These are phyloP conservation scores for Nephila pilipes DNA, from an alignment of 1,140 invertebrate genomes.

Conservation along the genomic window DNA sequence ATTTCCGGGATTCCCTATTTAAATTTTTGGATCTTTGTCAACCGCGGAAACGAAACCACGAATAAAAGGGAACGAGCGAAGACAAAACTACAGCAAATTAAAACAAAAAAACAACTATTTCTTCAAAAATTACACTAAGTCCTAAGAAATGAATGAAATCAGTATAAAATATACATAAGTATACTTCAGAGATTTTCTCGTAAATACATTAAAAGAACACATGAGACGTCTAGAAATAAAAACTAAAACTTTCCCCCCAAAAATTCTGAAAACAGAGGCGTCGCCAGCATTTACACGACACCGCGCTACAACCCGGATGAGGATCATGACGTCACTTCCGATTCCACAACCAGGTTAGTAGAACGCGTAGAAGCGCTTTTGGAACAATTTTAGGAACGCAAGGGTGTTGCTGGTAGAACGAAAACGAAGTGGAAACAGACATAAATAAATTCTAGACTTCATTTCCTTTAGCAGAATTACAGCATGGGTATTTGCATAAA, in stretches of 20 bases:
- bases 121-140: no score
- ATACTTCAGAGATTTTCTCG: no score
- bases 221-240: neutral
- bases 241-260: neutral
- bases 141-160: no score
- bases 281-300: neutral
- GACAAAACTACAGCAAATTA: no score
- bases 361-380: neutral
- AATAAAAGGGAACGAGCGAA: no score
- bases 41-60: no score
- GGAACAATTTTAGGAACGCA: conserved; percentile 34
- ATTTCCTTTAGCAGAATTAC: neutral
- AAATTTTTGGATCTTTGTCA: no score
- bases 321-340: neutral
- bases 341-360: conserved; percentile 1
- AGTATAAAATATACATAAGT: no score
- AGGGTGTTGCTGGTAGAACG: neutral
- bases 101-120: no score
- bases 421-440: neutral
- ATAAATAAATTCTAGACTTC: neutral
- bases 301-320: neutral
- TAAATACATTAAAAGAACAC: no score
- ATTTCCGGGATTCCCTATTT: no score
- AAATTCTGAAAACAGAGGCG: neutral
- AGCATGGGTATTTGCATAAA: neutral